These are phyloP conservation scores for Cosmia trapezina DNA, from an alignment of 2,888 invertebrate species.

Conservation along the genomic window DNA sequence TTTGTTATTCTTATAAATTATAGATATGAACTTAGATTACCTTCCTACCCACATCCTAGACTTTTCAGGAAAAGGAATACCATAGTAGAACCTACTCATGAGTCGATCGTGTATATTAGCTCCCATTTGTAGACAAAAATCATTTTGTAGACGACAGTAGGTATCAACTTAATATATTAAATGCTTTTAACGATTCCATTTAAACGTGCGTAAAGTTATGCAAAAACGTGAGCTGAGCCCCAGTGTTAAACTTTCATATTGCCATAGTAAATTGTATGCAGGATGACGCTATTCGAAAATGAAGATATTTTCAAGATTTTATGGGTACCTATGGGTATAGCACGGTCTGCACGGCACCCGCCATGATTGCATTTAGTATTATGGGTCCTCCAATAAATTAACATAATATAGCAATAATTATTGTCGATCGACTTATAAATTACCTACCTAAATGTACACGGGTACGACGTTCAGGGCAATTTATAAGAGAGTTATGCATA, in stretches of 20 bases:
- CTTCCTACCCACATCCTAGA: neutral
- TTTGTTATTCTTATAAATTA: neutral
- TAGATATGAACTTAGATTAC: neutral
- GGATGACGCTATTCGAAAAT: slow-evolving; percentile 56
- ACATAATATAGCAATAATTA: slow-evolving; percentile 56
- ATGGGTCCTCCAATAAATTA: slow-evolving; percentile 48
- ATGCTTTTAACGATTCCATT: slow-evolving; percentile 68
- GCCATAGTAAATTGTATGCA: slow-evolving; percentile 61
- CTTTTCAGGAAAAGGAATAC: neutral
- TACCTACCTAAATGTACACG: slow-evolving; percentile 41
- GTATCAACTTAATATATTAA: slow-evolving; percentile 53
- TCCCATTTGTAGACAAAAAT: slow-evolving; percentile 1
- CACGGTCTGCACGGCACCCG: slow-evolving; percentile 38
- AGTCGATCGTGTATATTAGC: neutral
- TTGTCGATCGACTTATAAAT: slow-evolving; percentile 53
- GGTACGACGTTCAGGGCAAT: slow-evolving; percentile 22
- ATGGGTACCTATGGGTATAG: slow-evolving; percentile 52
- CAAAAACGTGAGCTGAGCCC: slow-evolving; percentile 62
- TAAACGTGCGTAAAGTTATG: slow-evolving; percentile 63
- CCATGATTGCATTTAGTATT: slow-evolving; percentile 54
- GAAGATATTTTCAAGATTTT: slow-evolving; percentile 67
- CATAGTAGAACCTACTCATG: neutral
- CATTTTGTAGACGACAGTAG: slow-evolving; percentile 29
- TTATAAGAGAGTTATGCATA: slow-evolving; percentile 39
- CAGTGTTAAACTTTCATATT: slow-evolving; percentile 61